Evolutionary conservation across 1,140 invertebrate species (phyloP), one percentile per base, ranked within the genome.

Genomic region (Ganaspis sp.): DNA sequence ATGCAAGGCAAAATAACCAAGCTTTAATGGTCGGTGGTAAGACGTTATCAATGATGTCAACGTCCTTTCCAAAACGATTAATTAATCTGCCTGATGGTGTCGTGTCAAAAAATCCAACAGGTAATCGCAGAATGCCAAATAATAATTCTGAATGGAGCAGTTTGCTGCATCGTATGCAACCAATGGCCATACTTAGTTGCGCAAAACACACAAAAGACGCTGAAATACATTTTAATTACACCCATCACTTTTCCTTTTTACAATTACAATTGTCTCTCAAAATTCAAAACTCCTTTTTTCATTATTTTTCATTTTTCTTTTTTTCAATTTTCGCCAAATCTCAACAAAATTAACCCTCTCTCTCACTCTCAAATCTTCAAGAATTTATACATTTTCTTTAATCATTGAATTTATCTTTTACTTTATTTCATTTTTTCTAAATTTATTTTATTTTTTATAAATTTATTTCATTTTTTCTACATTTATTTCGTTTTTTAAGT

Each of bases 41-140:
- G 73, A 89, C 87, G 85, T 90, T 90, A 86, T 92, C 90, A 83
- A 92, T 80, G 83, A 92, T 78, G 74, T 92, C 91, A 84, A 92
- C 85, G 82, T 94, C 93, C 84, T 92, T 92, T 9, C 90, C 92
- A 85, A 94, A 93, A 81, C 94, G 89, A 89, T 94, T 94, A 83
- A 94, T 86, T 79, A 94, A 92, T 83, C 93, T 88, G 69, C 93
- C 93, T 12, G 91, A 88, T 4, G 93, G 93, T 75, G 93, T 94
- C 0, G 92, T 93, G 83, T 94, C 93, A 89, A 94, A 94, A 87
- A 93, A 94, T 84, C 89, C 88, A 90, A 93, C 90, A 26, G 93
- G 92, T 53, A 91, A 91, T 78, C 91, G 88, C 45, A 94, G 81
- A 70, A 94, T 89, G 77, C 81, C 76, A 79, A 84, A 87, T 79